phyloP scores from a whole-genome alignment of 1,140 invertebrate genomes.

The Pogonomyrmex barbatus region DNA sequence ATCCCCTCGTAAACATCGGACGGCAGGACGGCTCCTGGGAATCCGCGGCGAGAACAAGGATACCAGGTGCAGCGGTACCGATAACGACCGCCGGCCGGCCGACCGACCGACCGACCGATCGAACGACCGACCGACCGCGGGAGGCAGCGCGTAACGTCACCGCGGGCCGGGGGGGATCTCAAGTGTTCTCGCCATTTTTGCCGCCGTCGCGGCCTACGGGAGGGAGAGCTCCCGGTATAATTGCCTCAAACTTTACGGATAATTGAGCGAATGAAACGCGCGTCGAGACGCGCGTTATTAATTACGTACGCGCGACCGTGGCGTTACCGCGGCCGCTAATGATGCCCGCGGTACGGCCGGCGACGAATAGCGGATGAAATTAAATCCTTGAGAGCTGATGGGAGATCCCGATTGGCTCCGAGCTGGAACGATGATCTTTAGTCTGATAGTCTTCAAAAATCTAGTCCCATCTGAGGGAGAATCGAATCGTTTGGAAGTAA shows the following conservation, averaged over 20 bases:
- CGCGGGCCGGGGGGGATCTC: slow-evolving; percentile 55
- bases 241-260: slow-evolving; percentile 58
- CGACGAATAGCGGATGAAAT: slow-evolving; percentile 39
- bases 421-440: slow-evolving; percentile 13
- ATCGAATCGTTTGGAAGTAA: background rate
- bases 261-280: slow-evolving; percentile 46
- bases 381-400: slow-evolving; percentile 41
- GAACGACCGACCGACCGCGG: background rate
- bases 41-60: slow-evolving; percentile 74
- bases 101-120: slow-evolving; percentile 19
- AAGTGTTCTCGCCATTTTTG: slow-evolving; percentile 61
- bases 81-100: slow-evolving; percentile 67
- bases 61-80: slow-evolving; percentile 74
- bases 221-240: background rate
- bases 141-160: slow-evolving; percentile 54
- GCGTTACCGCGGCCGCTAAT: slow-evolving; percentile 29
- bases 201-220: background rate
- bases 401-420: slow-evolving; percentile 20
- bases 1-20: slow-evolving; percentile 77
- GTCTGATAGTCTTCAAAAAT: background rate
- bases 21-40: slow-evolving; percentile 71
- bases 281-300: slow-evolving; percentile 56
- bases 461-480: background rate
- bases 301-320: slow-evolving; percentile 55
- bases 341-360: slow-evolving; percentile 34